phyloP scores from a whole-genome alignment of 1,140 invertebrate species.

The Phenacoccus solenopsis region DNA sequence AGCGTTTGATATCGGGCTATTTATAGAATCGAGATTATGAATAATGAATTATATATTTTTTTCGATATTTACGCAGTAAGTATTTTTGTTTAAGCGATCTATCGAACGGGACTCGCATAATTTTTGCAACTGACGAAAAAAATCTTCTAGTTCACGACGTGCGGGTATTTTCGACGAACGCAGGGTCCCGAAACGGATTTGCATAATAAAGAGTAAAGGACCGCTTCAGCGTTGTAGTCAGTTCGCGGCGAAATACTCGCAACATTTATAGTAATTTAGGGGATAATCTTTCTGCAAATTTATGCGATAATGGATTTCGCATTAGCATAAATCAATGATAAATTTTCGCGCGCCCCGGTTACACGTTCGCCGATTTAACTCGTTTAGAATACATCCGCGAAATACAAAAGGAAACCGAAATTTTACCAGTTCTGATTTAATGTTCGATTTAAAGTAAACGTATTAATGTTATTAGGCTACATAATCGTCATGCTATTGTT shows the following conservation, averaged over 20 bases:
- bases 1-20: no score
- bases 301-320: conserved; percentile 17
- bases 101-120: background rate
- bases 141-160: background rate
- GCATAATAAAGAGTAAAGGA: conserved; percentile 13
- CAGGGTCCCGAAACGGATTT: background rate
- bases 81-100: background rate
- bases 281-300: conserved; percentile 14
- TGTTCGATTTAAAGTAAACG: background rate
- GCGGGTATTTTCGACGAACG: background rate
- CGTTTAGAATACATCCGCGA: background rate
- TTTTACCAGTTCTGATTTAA: conserved; percentile 10
- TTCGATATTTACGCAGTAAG: background rate
- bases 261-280: conserved; percentile 16
- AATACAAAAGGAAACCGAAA: conserved; percentile 9
- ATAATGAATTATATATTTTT: background rate
- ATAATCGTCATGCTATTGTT: background rate
- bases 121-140: background rate
- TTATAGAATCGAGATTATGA: background rate
- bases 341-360: background rate
- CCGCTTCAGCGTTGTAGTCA: background rate
- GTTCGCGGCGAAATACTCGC: conserved; percentile 6
- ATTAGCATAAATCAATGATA: conserved; percentile 17
- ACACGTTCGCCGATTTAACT: background rate
- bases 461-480: background rate